Percentiles rank a stretch among this genome's conserved stretches.
Evolutionary conservation across 2,797 vertebrate species (phyloP).

Genomic region (Numenius phaeopus): DNA sequence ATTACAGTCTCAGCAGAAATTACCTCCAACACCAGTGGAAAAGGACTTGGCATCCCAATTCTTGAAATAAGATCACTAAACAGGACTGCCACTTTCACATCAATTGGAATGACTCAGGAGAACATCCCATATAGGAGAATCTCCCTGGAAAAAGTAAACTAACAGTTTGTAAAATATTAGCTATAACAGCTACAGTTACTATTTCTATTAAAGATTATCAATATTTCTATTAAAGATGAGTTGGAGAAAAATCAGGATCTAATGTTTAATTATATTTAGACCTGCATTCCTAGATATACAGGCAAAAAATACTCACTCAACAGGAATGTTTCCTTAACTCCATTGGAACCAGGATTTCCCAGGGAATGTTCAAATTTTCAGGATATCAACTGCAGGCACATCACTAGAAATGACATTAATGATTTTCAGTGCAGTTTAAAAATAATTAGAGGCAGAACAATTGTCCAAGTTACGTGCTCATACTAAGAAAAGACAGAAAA

Average conservation of each 20-base stretch:
- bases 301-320: background rate
- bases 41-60: background rate
- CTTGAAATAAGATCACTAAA: conserved; percentile 1
- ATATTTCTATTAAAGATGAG: background rate
- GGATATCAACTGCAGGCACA: background rate
- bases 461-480: background rate
- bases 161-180: background rate
- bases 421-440: background rate
- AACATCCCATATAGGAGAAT: background rate
- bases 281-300: background rate
- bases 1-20: background rate
- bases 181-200: background rate
- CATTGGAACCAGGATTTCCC: background rate
- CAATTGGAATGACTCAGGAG: background rate
- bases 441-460: background rate
- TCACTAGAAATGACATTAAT: background rate
- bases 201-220: background rate
- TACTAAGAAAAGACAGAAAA: background rate
- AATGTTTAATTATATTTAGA: background rate
- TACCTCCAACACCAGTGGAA: background rate
- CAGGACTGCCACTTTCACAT: background rate
- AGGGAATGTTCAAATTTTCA: background rate
- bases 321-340: background rate
- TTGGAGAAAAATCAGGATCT: background rate
- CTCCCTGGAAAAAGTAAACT: background rate